phyloP scores from a whole-genome alignment of 2,888 invertebrate species.

The Agriopis marginaria region DNA sequence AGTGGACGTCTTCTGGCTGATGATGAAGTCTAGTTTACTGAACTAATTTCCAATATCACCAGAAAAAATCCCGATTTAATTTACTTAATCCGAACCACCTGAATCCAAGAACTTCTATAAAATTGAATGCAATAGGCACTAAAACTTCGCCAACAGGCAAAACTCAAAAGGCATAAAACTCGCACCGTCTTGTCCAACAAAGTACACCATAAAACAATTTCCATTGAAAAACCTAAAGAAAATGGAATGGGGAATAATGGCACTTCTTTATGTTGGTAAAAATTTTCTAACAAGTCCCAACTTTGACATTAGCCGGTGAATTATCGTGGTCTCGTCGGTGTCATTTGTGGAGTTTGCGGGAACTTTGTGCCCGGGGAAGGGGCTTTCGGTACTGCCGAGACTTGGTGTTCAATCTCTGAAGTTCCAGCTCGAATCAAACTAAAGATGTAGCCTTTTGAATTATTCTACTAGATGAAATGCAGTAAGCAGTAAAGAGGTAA shows the following conservation, averaged over 20 bases:
- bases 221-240: constrained; percentile 56
- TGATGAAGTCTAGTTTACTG: not conserved
- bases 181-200: constrained; percentile 46
- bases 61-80: not conserved
- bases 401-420: constrained; percentile 42
- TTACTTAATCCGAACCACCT: not conserved
- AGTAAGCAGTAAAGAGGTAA: not conserved
- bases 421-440: constrained; percentile 12
- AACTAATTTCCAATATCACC: not conserved
- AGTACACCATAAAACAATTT: constrained; percentile 52
- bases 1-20: no score
- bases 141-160: constrained; percentile 36
- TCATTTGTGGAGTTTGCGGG: constrained; percentile 80
- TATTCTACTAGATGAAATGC: not conserved
- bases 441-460: not conserved
- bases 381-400: constrained; percentile 58
- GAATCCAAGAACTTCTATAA: constrained; percentile 22
- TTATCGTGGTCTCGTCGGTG: constrained; percentile 82
- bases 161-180: constrained; percentile 47
- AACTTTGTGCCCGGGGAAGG: constrained; percentile 65
- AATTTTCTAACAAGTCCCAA: constrained; percentile 78
- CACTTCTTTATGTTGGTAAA: constrained; percentile 73
- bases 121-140: constrained; percentile 28
- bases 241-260: constrained; percentile 67
- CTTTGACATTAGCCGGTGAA: constrained; percentile 82